A percentile compares a stretch with the other conserved stretches of the same genome.
Evolutionary conservation across 2,888 invertebrate genomes (phyloP).

Genomic region (Ophion ellenae): DNA sequence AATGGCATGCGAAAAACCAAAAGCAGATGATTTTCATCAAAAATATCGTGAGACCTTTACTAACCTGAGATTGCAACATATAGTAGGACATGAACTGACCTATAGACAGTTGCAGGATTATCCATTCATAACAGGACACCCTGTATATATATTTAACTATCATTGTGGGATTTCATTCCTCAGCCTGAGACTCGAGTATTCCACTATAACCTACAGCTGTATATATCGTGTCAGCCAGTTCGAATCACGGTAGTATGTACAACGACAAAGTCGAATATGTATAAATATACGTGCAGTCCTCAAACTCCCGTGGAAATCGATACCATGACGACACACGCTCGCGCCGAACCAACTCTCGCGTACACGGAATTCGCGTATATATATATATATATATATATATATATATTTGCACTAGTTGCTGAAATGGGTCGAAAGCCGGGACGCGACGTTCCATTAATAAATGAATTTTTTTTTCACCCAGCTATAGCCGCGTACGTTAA

Average conservation of each 20-base stretch:
- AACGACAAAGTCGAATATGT: constrained; percentile 15
- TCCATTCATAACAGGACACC: too few relatives aligned
- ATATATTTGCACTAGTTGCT: constrained; percentile 36
- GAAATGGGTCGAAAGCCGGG: constrained; percentile 27
- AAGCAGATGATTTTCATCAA: too few relatives aligned
- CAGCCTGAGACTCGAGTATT: constrained; percentile 16
- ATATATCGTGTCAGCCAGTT: constrained; percentile 25
- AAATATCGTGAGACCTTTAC: too few relatives aligned
- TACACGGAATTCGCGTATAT: neutral
- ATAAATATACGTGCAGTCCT: too few relatives aligned
- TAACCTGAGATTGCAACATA: too few relatives aligned
- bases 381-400: neutral
- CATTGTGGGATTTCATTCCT: neutral
- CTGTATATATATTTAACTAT: neutral
- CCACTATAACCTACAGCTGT: constrained; percentile 2
- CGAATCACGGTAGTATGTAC: constrained; percentile 26
- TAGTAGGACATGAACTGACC: too few relatives aligned
- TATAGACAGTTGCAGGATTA: too few relatives aligned
- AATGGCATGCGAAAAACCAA: too few relatives aligned
- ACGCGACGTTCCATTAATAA: constrained; percentile 31
- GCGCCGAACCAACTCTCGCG: neutral
- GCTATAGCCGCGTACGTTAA: too few relatives aligned
- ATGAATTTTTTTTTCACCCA: constrained; percentile 9
- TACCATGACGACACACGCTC: constrained; percentile 35
- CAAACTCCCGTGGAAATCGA: constrained; percentile 44